phyloP scores from a whole-genome alignment of 92 coral and sea anemone genomes.

The Actinernus sp. region DNA sequence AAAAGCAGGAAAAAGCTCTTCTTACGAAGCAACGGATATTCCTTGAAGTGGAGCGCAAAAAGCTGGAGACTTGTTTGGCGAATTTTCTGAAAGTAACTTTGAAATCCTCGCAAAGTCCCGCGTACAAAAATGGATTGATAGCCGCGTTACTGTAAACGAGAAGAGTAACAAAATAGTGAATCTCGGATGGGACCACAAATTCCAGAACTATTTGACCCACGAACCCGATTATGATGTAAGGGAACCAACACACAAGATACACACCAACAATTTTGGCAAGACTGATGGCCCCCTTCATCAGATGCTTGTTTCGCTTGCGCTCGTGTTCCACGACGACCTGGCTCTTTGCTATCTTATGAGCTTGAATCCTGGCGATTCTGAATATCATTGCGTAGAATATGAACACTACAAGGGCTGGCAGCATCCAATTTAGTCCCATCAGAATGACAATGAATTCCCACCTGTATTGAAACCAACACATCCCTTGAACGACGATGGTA shows the following conservation, averaged over 20 bases:
- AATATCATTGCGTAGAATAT: constrained; percentile 71
- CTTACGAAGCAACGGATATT: neutral
- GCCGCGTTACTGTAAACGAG: constrained; percentile 72
- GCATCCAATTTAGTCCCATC: constrained; percentile 65
- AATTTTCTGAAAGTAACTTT: constrained; percentile 52
- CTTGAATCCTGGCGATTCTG: constrained; percentile 80
- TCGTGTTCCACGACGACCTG: constrained; percentile 62
- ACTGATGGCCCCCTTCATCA: constrained; percentile 78
- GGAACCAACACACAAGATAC: constrained; percentile 80
- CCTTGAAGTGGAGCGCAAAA: neutral
- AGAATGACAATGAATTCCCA: constrained; percentile 58
- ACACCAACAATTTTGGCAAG: constrained; percentile 79
- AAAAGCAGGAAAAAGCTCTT: neutral
- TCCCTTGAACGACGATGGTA: neutral
- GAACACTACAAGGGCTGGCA: constrained; percentile 66
- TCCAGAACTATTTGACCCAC: constrained; percentile 8
- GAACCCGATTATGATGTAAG: constrained; percentile 57
- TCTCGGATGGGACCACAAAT: constrained; percentile 11
- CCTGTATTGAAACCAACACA: constrained; percentile 33
- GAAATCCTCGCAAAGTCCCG: constrained; percentile 84
- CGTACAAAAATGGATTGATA: constrained; percentile 81
- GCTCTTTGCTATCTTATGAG: constrained; percentile 63
- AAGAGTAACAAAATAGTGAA: constrained; percentile 49
- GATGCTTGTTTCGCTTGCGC: constrained; percentile 47
- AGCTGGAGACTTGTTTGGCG: constrained; percentile 8